Evolutionary conservation across 1,140 invertebrate genomes (phyloP).

Genomic region (Polyergus mexicanus): DNA sequence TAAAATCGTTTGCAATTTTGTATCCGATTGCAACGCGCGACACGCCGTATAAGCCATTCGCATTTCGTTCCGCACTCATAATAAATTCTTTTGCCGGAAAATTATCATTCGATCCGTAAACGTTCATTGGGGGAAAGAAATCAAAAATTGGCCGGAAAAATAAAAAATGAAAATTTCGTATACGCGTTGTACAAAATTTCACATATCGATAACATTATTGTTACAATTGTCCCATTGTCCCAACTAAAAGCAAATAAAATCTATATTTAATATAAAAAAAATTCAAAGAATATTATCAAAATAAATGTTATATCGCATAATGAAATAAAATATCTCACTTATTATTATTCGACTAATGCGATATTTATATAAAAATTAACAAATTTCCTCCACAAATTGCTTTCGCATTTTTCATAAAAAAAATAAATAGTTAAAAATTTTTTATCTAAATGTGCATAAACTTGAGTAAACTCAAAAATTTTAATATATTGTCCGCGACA

Average conservation of each 20-base stretch:
- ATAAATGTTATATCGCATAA: background rate
- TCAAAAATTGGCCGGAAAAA: constrained; percentile 30
- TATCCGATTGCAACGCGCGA: constrained; percentile 62
- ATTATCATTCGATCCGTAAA: constrained; percentile 36
- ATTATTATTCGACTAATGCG: too few species aligned
- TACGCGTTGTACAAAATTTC: background rate
- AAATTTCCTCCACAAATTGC: too few species aligned
- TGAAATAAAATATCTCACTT: background rate
- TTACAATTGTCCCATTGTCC: background rate
- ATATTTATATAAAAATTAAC: too few species aligned
- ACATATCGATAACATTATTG: background rate
- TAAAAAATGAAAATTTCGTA: constrained; percentile 14
- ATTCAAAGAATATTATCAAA: background rate
- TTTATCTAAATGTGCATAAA: background rate
- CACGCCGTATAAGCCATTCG: constrained; percentile 41
- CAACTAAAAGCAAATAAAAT: background rate
- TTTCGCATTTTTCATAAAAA: too few species aligned
- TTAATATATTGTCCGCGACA: background rate
- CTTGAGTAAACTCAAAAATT: background rate
- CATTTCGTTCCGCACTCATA: constrained; percentile 45
- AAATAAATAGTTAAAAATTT: background rate
- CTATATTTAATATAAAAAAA: background rate
- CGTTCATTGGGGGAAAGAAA: constrained; percentile 27
- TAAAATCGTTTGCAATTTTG: constrained; percentile 71
- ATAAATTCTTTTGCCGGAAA: constrained; percentile 46